phyloP scores from a whole-genome alignment of 2,888 invertebrate species.

The Drosophila nr. perissopoda region DNA sequence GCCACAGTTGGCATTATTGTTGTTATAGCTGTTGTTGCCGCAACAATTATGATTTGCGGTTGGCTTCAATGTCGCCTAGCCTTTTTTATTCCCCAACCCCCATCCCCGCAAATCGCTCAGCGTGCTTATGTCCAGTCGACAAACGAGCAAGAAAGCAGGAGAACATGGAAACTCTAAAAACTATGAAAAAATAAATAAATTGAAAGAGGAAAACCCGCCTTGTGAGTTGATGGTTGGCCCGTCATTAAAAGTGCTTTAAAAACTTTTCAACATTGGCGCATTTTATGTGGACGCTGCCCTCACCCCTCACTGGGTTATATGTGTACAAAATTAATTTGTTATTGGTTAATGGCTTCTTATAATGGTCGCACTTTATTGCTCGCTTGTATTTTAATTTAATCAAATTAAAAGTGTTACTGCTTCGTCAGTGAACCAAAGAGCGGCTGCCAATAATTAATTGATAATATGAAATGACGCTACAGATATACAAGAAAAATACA shows the following conservation, averaged over 20 bases:
- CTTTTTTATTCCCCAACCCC: neutral
- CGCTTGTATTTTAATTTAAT: conserved; percentile 44
- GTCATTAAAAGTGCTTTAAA: conserved; percentile 61
- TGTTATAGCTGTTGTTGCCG: conserved; percentile 37
- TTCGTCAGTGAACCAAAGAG: neutral
- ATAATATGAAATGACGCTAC: conserved; percentile 3
- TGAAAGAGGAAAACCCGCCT: conserved; percentile 13
- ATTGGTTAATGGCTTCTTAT: conserved; percentile 60
- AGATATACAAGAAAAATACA: conserved; percentile 1
- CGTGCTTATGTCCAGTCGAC: conserved; percentile 16
- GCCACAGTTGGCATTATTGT: conserved; percentile 52
- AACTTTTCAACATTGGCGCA: conserved; percentile 41
- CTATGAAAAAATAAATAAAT: neutral
- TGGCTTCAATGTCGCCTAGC: conserved; percentile 35
- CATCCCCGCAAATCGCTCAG: neutral
- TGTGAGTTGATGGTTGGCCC: conserved; percentile 33
- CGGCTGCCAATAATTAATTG: conserved; percentile 28
- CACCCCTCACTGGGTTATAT: neutral
- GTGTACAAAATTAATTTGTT: conserved; percentile 52
- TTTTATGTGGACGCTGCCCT: conserved; percentile 7
- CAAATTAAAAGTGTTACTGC: conserved; percentile 22
- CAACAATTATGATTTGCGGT: conserved; percentile 68
- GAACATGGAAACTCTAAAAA: conserved; percentile 4
- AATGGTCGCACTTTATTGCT: conserved; percentile 13
- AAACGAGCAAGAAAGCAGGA: conserved; percentile 1